Evolutionary conservation across 1,140 invertebrate species (phyloP), one percentile per base, ranked within the genome.

Genomic region (Lepidurus couesii): DNA sequence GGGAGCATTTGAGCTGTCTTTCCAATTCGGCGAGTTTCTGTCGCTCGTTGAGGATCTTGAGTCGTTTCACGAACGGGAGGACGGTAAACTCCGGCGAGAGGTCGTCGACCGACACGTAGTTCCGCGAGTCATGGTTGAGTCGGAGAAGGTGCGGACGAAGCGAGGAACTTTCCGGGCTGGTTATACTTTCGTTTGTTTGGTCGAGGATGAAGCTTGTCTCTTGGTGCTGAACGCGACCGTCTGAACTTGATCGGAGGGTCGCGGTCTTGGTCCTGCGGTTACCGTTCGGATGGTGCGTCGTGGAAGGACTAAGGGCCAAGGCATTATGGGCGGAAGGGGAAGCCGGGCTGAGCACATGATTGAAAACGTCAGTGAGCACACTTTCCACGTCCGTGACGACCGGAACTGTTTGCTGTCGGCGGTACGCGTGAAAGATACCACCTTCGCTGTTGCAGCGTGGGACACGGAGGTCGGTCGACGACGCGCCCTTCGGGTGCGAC

Each of bases 31-130:
- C 92, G 45, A 95, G 84, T 85, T 94, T 95, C 83, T 95, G 93
- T 16, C 93, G 87, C 85, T 95, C 93, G 83, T 95, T 94, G 16
- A 95, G 86, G 77, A 95, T 94, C 86, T 95, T 94, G 53, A 95
- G 84, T 81, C 93, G 93, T 85, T 95, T 95, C 1, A 95, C 93
- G 82, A 95, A 95, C 0, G 93, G 93, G 75, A 95, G 83, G n/a
- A 92, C 91, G 43, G 91, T 91, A 81, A 94, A 95, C 83, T 95
- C 93, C 0, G 93, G 93, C n/a, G 92, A 94, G 13, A 95, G 84
- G 83, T 95, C 93, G 82, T 94, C 93, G 6, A 95, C 91, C 10
- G 93, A 94, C 75, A 88, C 87, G 83, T 94, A 94, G 34, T 77
- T 73, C 21, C 77, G 53, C 34, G 79, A 84, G 88, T 89, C 84